These are phyloP conservation scores for Anthophora plumipes DNA, from an alignment of 2,888 invertebrate species.

Conservation along the genomic window DNA sequence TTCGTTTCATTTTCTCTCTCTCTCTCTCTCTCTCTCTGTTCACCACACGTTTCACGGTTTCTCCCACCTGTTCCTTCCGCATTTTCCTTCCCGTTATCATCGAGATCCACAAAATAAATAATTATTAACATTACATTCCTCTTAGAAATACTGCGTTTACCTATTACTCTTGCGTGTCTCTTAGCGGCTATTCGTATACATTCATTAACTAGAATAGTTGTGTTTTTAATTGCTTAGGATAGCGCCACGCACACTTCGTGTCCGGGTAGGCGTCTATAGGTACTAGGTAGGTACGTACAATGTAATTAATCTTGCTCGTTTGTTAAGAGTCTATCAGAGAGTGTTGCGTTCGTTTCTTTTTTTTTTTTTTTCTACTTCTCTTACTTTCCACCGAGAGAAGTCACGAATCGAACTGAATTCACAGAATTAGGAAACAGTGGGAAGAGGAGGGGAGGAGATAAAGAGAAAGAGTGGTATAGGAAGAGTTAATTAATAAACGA, in stretches of 20 bases:
- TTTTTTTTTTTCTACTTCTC: too few species aligned
- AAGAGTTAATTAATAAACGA: constrained; percentile 18
- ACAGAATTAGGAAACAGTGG: too few species aligned
- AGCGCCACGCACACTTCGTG: constrained; percentile 68
- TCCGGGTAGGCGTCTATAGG: constrained; percentile 71
- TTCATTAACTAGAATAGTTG: constrained; percentile 84
- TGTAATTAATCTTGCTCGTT: constrained; percentile 64
- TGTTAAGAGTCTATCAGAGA: constrained; percentile 21
- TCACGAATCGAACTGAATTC: constrained; percentile 14
- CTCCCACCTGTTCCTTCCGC: background rate
- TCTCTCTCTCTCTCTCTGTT: background rate
- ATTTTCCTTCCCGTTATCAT: constrained; percentile 56
- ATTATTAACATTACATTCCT: constrained; percentile 83
- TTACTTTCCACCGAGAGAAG: constrained; percentile 22
- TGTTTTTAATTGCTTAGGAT: constrained; percentile 67
- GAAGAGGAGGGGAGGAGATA: background rate
- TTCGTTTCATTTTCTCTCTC: background rate
- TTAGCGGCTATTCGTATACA: constrained; percentile 84
- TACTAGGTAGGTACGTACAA: constrained; percentile 80
- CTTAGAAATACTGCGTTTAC: constrained; percentile 83
- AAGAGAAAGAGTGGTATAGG: background rate
- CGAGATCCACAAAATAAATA: constrained; percentile 85
- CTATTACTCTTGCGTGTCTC: constrained; percentile 75
- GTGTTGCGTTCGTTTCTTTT: constrained; percentile 20
- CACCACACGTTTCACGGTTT: constrained; percentile 45